A percentile compares a stretch with the other conserved stretches of the same genome.
Conservation (phyloP, 2,888 invertebrate genomes). For the Formica aserva region DNA sequence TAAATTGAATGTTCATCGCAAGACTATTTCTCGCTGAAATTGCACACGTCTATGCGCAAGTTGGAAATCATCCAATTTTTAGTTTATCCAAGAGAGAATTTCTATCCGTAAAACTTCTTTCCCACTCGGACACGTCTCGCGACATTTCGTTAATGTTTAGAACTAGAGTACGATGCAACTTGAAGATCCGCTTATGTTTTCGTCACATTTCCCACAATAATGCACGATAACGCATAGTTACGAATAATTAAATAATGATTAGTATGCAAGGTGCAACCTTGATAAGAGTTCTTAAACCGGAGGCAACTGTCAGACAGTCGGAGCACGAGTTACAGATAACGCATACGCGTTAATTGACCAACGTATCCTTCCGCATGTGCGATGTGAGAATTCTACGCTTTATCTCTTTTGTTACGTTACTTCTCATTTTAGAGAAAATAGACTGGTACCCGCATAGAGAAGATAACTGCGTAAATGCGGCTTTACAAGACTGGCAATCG, state of each 20-base stretch:
- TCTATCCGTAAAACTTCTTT: constrained; percentile 60
- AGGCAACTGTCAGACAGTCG: constrained; percentile 36
- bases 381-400: constrained; percentile 40
- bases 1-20: constrained; percentile 30
- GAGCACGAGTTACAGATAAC: constrained; percentile 24
- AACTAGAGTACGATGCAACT: neutral
- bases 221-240: constrained; percentile 6
- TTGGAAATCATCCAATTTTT: constrained; percentile 69
- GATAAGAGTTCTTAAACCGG: constrained; percentile 33
- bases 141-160: constrained; percentile 11
- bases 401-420: constrained; percentile 46
- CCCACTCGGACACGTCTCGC: constrained; percentile 5
- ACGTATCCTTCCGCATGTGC: neutral
- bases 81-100: constrained; percentile 55
- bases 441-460: constrained; percentile 41
- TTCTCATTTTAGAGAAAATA: constrained; percentile 19
- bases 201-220: neutral
- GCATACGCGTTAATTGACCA: constrained; percentile 27
- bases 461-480: neutral
- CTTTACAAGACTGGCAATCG: neutral
- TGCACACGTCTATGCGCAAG: constrained; percentile 56
- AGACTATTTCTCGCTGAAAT: constrained; percentile 61
- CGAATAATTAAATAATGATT: constrained; percentile 36
- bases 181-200: constrained; percentile 15
- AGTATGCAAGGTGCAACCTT: neutral